These are phyloP conservation scores for Istiophorus platypterus DNA, from an alignment of 2,113 vertebrate species.

Conservation along the genomic window DNA sequence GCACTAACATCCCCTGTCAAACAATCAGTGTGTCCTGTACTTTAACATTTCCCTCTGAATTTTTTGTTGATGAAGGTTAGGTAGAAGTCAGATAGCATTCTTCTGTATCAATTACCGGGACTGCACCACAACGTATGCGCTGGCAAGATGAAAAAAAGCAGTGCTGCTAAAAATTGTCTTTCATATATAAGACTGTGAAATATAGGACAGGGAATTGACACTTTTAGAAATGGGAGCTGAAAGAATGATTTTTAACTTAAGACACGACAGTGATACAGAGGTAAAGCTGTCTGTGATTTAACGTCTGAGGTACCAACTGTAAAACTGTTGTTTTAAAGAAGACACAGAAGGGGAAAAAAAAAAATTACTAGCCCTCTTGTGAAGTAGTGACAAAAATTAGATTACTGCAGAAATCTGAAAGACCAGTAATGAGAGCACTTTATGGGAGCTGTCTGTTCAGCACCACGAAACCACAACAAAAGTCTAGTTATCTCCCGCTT, in stretches of 20 bases:
- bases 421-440: not conserved
- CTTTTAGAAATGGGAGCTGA: not conserved
- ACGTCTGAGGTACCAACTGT: constrained; percentile 4
- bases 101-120: not conserved
- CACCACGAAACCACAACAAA: not conserved
- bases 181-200: not conserved
- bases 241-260: not conserved
- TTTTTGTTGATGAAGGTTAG: not conserved
- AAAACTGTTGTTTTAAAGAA: too few species aligned
- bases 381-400: not conserved
- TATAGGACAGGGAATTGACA: not conserved
- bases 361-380: too few species aligned
- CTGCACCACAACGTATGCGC: not conserved
- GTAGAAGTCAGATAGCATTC: not conserved
- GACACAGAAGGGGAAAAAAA: not conserved
- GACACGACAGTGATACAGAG: not conserved
- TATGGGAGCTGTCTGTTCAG: constrained; percentile 26
- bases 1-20: too few species aligned
- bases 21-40: too few species aligned
- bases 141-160: not conserved
- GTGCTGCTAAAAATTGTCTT: not conserved
- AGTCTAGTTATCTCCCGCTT: too few species aligned
- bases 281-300: constrained; percentile 1
- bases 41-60: too few species aligned
- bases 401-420: not conserved